Evolutionary conservation across 2,888 invertebrate species (phyloP), one percentile per base, ranked within the genome.

Genomic region (Venustoraphidia nigricollis): DNA sequence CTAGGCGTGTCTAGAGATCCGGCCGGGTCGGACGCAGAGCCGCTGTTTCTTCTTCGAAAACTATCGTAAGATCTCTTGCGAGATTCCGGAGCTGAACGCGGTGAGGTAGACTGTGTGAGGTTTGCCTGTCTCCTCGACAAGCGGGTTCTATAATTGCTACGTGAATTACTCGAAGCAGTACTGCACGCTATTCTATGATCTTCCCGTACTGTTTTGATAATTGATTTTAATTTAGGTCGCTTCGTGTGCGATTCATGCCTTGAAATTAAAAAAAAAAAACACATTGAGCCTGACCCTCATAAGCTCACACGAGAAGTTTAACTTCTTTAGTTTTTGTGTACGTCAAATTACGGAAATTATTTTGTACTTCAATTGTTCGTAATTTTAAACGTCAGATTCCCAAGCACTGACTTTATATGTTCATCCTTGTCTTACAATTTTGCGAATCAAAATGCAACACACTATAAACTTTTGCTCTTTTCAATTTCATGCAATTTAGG

Each of bases 1-100:
- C 80, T 80, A 10, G 80, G 80, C 53, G 75, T 68, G 53, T 78
- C 75, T 56, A 76, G 61, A 54, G 73, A 64, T 49, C 49, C 52
- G 9, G 55, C 46, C 41, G 60, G 71, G 47, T 70, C 71, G 13
- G 72, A 56, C 9, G 58, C 49, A 41, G 57, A 27, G 3, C 17
- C 34, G n/a, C 27, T 34, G 10, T 34, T 17, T 9, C 27, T 14
- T 9, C 42, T n/a, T 27, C 42, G 42, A 27, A 34, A 11, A 42
- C 27, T 34, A 42, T 27, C 42, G 9, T 17, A 34, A 9, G 14
- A 27, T 10, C 17, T 17, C 9, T 34, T 42, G 9, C 14, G 14
- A 17, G 14, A 27, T 34, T 27, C 34, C n/a, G 42, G 34, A 9
- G 27, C 34, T 4, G 14, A 42, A n/a, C 11, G 17, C 11, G 14